Percentiles rank a stretch among this genome's conserved stretches.
These are phyloP conservation scores for Andrena marginata DNA, from an alignment of 2,888 invertebrate genomes.

Conservation along the genomic window DNA sequence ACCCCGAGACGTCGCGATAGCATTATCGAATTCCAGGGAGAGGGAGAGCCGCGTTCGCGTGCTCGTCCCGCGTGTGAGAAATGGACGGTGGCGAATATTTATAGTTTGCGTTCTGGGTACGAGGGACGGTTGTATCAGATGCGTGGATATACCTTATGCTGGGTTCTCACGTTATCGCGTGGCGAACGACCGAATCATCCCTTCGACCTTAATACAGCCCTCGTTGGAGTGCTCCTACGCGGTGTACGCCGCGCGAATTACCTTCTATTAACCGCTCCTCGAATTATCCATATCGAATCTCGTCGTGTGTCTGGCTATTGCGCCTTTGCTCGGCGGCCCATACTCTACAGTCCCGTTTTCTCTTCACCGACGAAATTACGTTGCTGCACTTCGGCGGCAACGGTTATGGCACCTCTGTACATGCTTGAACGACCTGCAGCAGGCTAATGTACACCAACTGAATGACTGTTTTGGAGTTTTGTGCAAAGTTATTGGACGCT, in stretches of 20 bases:
- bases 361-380: too few relatives aligned
- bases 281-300: not conserved
- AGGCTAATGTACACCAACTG: too few relatives aligned
- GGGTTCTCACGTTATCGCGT: constrained; percentile 74
- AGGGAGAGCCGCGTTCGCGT: constrained; percentile 48
- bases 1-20: constrained; percentile 44
- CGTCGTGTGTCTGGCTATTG: not conserved
- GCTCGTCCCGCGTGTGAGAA: constrained; percentile 54
- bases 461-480: too few relatives aligned
- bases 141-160: constrained; percentile 67
- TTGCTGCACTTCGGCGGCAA: too few relatives aligned
- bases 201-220: constrained; percentile 55
- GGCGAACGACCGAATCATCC: constrained; percentile 62
- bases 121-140: constrained; percentile 57
- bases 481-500: too few relatives aligned
- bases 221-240: constrained; percentile 13
- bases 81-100: constrained; percentile 67
- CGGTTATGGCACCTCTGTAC: too few relatives aligned
- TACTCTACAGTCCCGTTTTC: too few relatives aligned
- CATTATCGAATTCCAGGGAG: constrained; percentile 55
- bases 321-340: not conserved
- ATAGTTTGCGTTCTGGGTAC: constrained; percentile 66
- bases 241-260: constrained; percentile 5
- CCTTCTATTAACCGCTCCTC: not conserved
- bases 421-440: not conserved